A percentile compares a stretch with the other conserved stretches of the same genome.
phyloP scores from a whole-genome alignment of 1,140 invertebrate genomes.

The Dendrolimus punctatus region DNA sequence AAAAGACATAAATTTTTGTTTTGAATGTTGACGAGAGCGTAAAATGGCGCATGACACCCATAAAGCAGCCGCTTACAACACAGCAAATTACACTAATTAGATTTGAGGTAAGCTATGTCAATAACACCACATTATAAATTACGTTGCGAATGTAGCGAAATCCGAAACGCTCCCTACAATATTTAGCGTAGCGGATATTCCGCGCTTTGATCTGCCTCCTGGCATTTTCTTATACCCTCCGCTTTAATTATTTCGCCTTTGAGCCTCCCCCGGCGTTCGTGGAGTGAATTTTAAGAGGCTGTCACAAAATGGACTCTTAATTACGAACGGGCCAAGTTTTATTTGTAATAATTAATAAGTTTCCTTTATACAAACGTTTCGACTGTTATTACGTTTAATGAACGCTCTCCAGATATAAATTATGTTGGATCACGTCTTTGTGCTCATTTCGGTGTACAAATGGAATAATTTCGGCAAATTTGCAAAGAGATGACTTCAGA shows the following conservation, averaged over 20 bases:
- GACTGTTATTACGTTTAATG: conserved; percentile 6
- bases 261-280: conserved; percentile 35
- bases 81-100: conserved; percentile 16
- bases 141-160: conserved; percentile 47
- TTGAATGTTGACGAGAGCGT: too few species aligned
- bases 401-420: too few species aligned
- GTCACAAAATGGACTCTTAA: conserved; percentile 64
- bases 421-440: too few species aligned
- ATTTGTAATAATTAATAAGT: conserved; percentile 62
- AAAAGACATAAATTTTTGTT: too few species aligned
- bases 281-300: conserved; percentile 66
- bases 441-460: too few species aligned
- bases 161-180: conserved; percentile 39
- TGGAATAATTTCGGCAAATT: too few species aligned
- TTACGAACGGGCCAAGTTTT: conserved; percentile 46
- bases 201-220: conserved; percentile 53
- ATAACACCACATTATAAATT: conserved; percentile 19
- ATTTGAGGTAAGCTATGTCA: conserved; percentile 16
- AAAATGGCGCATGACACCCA: too few species aligned
- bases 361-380: conserved; percentile 24
- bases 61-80: not conserved
- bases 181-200: conserved; percentile 53
- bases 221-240: conserved; percentile 53
- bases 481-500: too few species aligned
- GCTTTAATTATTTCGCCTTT: conserved; percentile 67